These are phyloP conservation scores for Siniperca undulata DNA, from an alignment of 2,797 vertebrate species.

Conservation along the genomic window DNA sequence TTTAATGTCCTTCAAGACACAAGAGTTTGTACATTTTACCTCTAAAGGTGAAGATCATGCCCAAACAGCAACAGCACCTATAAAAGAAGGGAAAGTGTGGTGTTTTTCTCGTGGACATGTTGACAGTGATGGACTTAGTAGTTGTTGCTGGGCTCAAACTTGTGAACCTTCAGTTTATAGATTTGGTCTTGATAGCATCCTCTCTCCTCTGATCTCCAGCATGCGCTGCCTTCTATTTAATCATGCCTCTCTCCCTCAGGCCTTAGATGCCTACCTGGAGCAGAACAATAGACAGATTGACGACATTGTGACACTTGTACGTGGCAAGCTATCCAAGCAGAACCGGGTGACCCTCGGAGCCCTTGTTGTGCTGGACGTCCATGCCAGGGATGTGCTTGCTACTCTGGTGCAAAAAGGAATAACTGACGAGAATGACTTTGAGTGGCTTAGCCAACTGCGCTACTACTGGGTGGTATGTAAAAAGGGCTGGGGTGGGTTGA, in stretches of 20 bases:
- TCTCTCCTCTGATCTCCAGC: conserved; percentile 5
- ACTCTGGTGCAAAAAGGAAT: conserved; percentile 88
- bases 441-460: conserved; percentile 93
- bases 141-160: conserved; percentile 24
- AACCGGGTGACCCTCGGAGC: conserved; percentile 90
- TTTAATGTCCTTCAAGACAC: not conserved
- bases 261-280: conserved; percentile 86
- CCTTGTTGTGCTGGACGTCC: conserved; percentile 91
- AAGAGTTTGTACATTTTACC: not conserved
- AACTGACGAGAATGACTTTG: conserved; percentile 90
- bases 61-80: not conserved
- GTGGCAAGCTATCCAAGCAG: conserved; percentile 92
- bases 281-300: conserved; percentile 92
- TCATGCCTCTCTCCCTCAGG: conserved; percentile 72
- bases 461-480: conserved; percentile 91
- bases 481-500: no score
- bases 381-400: conserved; percentile 89
- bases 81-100: not conserved
- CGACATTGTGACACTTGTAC: conserved; percentile 90
- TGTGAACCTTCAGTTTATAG: conserved; percentile 20
- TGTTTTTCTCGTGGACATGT: conserved; percentile 2
- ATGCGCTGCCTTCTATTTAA: conserved; percentile 18
- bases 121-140: conserved; percentile 15
- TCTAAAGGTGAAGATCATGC: not conserved
- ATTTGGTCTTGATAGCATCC: conserved; percentile 14